These are phyloP conservation scores for Grapholita molesta DNA, from an alignment of 1,140 invertebrate species.

Conservation along the genomic window DNA sequence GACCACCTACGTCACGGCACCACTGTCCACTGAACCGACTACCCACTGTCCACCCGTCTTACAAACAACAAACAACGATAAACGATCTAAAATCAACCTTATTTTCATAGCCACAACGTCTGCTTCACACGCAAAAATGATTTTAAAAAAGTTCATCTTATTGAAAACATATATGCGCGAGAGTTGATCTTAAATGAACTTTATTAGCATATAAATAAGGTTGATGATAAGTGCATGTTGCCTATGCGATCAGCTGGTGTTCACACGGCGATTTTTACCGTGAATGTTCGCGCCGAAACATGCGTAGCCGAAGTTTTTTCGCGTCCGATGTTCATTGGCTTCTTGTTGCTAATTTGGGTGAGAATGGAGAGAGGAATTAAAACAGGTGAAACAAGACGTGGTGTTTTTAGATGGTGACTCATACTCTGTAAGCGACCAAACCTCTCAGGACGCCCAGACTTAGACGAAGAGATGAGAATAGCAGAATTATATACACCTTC, in stretches of 20 bases:
- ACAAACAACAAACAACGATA: conserved; percentile 31
- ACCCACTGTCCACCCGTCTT: conserved; percentile 32
- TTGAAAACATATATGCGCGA: background rate
- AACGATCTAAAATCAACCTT: background rate
- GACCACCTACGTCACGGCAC: conserved; percentile 55
- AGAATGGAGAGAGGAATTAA: background rate
- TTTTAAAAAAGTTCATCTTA: background rate
- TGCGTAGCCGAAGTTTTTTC: background rate
- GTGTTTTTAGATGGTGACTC: background rate
- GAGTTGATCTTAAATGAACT: background rate
- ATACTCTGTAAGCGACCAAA: no score
- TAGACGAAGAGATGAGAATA: no score
- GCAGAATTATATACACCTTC: no score
- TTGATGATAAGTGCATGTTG: background rate
- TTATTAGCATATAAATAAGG: background rate
- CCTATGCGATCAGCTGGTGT: background rate
- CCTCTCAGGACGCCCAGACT: no score
- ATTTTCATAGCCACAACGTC: background rate
- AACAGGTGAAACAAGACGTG: background rate
- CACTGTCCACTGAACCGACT: conserved; percentile 56
- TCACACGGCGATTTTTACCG: background rate
- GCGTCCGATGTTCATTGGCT: conserved; percentile 7
- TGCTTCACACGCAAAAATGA: background rate
- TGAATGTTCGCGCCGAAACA: background rate
- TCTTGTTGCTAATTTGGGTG: conserved; percentile 7